Percentiles rank a stretch among this genome's conserved stretches.
Conservation (phyloP, 2,113 vertebrate genomes). For the Rhinoderma darwinii region DNA sequence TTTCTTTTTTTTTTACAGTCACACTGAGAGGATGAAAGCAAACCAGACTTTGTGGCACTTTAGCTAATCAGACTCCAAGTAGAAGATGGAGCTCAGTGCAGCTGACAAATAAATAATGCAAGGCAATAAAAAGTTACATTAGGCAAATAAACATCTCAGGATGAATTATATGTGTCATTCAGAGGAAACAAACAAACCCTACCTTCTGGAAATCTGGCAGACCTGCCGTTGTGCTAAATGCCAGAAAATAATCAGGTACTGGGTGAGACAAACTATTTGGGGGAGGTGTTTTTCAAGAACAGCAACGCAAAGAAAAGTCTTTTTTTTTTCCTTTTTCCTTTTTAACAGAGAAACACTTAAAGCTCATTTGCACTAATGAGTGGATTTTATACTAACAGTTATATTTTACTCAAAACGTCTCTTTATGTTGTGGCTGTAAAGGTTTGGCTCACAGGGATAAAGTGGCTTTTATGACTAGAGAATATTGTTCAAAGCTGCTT, state of each 20-base stretch:
- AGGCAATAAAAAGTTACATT: constrained; percentile 76
- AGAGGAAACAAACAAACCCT: constrained; percentile 77
- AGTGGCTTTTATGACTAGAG: constrained; percentile 55
- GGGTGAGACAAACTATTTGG: constrained; percentile 64
- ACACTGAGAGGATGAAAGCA: constrained; percentile 63
- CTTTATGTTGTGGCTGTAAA: constrained; percentile 51
- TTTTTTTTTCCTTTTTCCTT: constrained; percentile 40
- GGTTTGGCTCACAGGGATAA: constrained; percentile 56
- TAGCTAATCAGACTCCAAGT: constrained; percentile 68
- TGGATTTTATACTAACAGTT: constrained; percentile 58
- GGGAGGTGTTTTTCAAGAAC: constrained; percentile 36
- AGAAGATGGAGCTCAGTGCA: constrained; percentile 67
- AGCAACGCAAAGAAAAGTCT: constrained; percentile 21
- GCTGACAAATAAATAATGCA: constrained; percentile 79
- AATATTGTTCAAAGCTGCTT: constrained; percentile 55
- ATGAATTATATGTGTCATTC: constrained; percentile 78
- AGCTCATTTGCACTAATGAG: constrained; percentile 60
- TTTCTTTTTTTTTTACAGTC: constrained; percentile 58
- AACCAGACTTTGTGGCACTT: constrained; percentile 63
- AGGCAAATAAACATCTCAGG: constrained; percentile 81
- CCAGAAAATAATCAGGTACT: constrained; percentile 68
- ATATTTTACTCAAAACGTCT: constrained; percentile 52
- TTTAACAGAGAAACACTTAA: constrained; percentile 54
- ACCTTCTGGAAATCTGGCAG: constrained; percentile 74
- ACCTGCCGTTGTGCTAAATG: constrained; percentile 73